Evolutionary conservation across 2,113 vertebrate species (phyloP), one percentile per base, ranked within the genome.

Genomic region (Butorides virescens): DNA sequence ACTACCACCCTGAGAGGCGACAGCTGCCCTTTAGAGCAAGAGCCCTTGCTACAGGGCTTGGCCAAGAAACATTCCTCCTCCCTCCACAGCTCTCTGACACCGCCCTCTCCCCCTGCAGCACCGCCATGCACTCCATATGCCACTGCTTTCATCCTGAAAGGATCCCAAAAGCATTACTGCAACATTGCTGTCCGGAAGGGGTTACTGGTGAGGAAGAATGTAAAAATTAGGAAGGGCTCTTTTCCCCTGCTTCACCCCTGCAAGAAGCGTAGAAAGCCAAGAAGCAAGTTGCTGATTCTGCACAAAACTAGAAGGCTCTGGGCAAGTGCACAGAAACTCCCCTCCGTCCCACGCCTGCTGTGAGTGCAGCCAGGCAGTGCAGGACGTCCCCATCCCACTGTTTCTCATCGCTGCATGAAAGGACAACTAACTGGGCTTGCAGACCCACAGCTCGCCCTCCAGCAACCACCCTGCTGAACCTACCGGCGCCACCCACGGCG

Each of bases 261-360:
- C 26, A 42, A 63, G 62, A 55, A 67, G 62, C 3, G 13, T 6
- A 76, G 53, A 55, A 92, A 95, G 78, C 53, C 74, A 94, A 88
- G 46, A 46, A 93, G 46, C 17, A n/a, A 90, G 42, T 39, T 86
- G 71, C 82, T 88, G 92, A 84, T 75, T 95, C 75, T 80, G 88
- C 86, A 92, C 13, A 37, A 83, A 79, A 34, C 34, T 25, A 61
- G 90, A 73, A 56, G 15, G 21, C 19, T 91, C 27, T 3, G 1
- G 21, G 26, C 36, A 72, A 81, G 39, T 0, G 4, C 1, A 0
- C 1, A 66, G 75, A 37, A 89, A 37, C 55, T 30, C 32, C 13
- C 39, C 22, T 19, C 3, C 6, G 10, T 13, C 39, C 29, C 47
- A 30, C 0, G 0, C 50, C 50, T 58, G 70, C 81, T 36, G 59